Conservation (phyloP, 1,140 invertebrate genomes). For the Zaprionus davidi region DNA sequence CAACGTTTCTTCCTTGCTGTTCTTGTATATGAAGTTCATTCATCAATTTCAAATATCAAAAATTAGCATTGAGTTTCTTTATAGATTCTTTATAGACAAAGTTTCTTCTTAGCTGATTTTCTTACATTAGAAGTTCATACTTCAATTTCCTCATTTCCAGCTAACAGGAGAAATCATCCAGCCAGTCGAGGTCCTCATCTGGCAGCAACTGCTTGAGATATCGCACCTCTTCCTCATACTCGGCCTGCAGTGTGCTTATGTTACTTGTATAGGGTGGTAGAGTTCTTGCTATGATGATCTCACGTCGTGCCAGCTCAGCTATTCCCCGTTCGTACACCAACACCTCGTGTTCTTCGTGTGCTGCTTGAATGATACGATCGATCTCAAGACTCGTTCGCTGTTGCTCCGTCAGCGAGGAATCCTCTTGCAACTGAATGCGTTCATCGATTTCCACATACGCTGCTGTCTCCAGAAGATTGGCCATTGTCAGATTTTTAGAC, state of each 20-base stretch:
- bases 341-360: slow-evolving; percentile 50
- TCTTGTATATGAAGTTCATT: no score
- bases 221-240: slow-evolving; percentile 19
- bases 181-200: slow-evolving; percentile 7
- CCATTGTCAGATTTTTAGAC: neutral
- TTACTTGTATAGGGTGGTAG: slow-evolving; percentile 19
- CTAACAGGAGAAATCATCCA: slow-evolving; percentile 3
- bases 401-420: neutral
- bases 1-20: no score
- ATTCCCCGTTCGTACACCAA: slow-evolving; percentile 18
- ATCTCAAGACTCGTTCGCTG: slow-evolving; percentile 8
- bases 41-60: no score
- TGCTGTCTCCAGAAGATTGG: slow-evolving; percentile 12
- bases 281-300: slow-evolving; percentile 3
- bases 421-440: neutral
- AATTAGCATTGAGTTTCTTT: no score
- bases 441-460: slow-evolving; percentile 49
- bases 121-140: no score
- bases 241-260: neutral
- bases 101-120: no score
- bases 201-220: slow-evolving; percentile 13
- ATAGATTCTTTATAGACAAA: no score
- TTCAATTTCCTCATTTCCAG: no score
- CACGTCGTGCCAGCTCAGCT: slow-evolving; percentile 30
- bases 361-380: slow-evolving; percentile 30